Evolutionary conservation across 2,113 vertebrate species (phyloP).

Genomic region (Sitta europaea): DNA sequence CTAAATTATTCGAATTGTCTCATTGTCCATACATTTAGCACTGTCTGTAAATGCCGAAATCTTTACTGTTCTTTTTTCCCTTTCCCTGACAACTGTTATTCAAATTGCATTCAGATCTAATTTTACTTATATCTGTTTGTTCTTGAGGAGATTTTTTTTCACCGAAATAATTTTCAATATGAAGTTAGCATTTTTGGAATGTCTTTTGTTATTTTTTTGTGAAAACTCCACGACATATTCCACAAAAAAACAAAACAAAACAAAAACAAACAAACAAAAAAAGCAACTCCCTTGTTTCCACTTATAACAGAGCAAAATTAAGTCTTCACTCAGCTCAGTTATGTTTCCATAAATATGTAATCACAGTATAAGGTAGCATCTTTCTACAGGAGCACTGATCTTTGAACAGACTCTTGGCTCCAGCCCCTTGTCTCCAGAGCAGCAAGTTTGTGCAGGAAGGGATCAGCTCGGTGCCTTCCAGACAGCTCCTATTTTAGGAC

Average conservation of each 20-base stretch:
- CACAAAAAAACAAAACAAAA: neutral
- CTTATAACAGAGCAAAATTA: neutral
- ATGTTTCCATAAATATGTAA: neutral
- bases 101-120: neutral
- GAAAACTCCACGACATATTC: neutral
- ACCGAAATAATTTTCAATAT: neutral
- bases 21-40: neutral
- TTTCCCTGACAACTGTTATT: slow-evolving; percentile 4
- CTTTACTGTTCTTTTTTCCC: neutral
- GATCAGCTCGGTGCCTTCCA: neutral
- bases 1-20: slow-evolving; percentile 27
- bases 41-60: neutral
- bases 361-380: neutral
- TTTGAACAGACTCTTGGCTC: neutral
- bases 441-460: neutral
- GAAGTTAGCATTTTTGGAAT: neutral
- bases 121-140: neutral
- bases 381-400: neutral
- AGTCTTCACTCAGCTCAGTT: neutral
- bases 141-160: neutral
- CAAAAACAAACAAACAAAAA: neutral
- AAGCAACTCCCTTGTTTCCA: neutral
- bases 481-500: neutral
- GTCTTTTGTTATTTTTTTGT: neutral
- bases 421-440: neutral